These are phyloP conservation scores for Trematomus loennbergii DNA, from an alignment of 2,113 vertebrate species.

Conservation along the genomic window DNA sequence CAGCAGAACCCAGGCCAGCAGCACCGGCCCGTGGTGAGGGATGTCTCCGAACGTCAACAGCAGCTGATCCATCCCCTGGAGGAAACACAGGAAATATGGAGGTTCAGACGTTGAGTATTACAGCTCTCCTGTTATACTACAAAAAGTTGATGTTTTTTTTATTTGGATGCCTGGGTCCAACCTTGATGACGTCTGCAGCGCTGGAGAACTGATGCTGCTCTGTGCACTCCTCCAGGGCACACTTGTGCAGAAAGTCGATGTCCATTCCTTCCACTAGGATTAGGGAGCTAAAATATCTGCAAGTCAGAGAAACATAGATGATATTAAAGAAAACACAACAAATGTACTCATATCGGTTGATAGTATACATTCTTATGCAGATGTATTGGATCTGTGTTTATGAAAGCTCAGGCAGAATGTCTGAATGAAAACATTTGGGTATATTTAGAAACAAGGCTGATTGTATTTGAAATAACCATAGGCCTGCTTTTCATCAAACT, in stretches of 20 bases:
- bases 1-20: slow-evolving; percentile 95
- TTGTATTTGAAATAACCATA: no score
- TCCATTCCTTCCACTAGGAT: slow-evolving; percentile 98
- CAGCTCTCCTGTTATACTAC: not conserved
- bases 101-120: not conserved
- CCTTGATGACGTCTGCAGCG: slow-evolving; percentile 88
- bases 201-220: slow-evolving; percentile 92
- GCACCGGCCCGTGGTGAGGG: slow-evolving; percentile 91
- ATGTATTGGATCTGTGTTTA: not conserved
- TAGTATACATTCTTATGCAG: not conserved
- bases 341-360: not conserved
- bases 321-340: not conserved
- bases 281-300: slow-evolving; percentile 94
- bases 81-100: not conserved
- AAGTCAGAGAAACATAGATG: slow-evolving; percentile 24
- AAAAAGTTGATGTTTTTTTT: not conserved
- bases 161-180: slow-evolving; percentile 50
- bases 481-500: no score
- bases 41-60: slow-evolving; percentile 93
- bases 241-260: slow-evolving; percentile 95
- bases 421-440: not conserved
- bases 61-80: slow-evolving; percentile 93
- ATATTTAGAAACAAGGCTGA: not conserved
- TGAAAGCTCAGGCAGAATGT: not conserved
- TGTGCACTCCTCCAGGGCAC: slow-evolving; percentile 90